phyloP scores from a whole-genome alignment of 2,888 invertebrate genomes.

The Andrena marginata region DNA sequence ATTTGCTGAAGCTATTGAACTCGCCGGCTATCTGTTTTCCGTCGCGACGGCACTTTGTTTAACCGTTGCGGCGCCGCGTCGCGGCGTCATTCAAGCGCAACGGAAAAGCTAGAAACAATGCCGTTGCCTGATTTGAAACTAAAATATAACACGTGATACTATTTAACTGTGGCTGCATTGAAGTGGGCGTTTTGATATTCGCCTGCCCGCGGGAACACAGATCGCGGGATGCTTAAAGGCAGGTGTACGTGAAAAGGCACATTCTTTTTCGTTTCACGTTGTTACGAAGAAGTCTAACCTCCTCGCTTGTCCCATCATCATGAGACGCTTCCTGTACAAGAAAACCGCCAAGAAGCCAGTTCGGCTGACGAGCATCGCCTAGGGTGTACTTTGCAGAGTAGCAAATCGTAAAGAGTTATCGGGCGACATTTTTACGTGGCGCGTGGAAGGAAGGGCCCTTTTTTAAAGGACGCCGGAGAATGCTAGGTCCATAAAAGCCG shows the following conservation, averaged over 20 bases:
- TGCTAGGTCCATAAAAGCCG: neutral
- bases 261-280: too few species aligned
- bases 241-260: too few species aligned
- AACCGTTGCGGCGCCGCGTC: constrained; percentile 33
- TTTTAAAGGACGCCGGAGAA: neutral
- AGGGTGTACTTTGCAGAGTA: constrained; percentile 1
- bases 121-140: neutral
- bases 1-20: constrained; percentile 60
- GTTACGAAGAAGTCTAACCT: too few species aligned
- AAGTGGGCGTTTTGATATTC: neutral
- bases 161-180: neutral
- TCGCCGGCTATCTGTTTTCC: constrained; percentile 51
- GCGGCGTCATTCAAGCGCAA: constrained; percentile 31
- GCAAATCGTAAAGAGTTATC: constrained; percentile 1
- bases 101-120: constrained; percentile 38
- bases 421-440: constrained; percentile 14
- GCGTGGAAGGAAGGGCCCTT: neutral
- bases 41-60: constrained; percentile 43
- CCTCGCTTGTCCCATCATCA: too few species aligned
- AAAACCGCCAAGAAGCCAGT: neutral
- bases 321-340: neutral
- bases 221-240: too few species aligned
- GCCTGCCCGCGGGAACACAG: neutral
- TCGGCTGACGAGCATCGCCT: neutral
- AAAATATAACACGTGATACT: neutral